Percentiles rank a stretch among this genome's conserved stretches.
phyloP scores from a whole-genome alignment of 2,888 invertebrate species.

The Teleiodes luculella region DNA sequence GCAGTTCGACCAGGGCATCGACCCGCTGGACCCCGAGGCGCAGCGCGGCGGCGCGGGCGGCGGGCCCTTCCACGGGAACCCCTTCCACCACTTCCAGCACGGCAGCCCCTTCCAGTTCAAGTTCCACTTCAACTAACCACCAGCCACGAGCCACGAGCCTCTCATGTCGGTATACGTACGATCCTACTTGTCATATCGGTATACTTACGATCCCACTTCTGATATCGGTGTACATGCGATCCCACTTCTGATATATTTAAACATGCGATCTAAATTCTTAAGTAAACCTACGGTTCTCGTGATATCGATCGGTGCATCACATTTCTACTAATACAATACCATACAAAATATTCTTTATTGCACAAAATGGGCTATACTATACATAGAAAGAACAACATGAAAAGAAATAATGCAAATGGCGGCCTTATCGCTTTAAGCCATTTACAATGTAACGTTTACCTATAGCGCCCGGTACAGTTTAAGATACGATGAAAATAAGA shows the following conservation, averaged over 20 bases:
- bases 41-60: constrained; percentile 91
- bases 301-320: too few relatives aligned
- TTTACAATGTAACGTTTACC: too few relatives aligned
- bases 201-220: neutral
- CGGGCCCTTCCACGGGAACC: constrained; percentile 79
- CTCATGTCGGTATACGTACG: neutral
- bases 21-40: constrained; percentile 99
- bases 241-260: too few relatives aligned
- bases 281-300: neutral
- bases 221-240: neutral
- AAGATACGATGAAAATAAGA: too few relatives aligned
- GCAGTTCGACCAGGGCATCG: constrained; percentile 96
- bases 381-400: too few relatives aligned
- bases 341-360: too few relatives aligned
- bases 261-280: neutral
- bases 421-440: too few relatives aligned
- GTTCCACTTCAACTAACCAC: constrained; percentile 93
- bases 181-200: too few relatives aligned
- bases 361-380: too few relatives aligned
- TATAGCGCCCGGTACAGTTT: too few relatives aligned
- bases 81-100: constrained; percentile 90
- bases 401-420: too few relatives aligned
- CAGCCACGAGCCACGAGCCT: neutral
- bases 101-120: constrained; percentile 97
- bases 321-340: too few relatives aligned